phyloP scores from a whole-genome alignment of 2,888 invertebrate species.

The Caenorhabditis sp. region DNA sequence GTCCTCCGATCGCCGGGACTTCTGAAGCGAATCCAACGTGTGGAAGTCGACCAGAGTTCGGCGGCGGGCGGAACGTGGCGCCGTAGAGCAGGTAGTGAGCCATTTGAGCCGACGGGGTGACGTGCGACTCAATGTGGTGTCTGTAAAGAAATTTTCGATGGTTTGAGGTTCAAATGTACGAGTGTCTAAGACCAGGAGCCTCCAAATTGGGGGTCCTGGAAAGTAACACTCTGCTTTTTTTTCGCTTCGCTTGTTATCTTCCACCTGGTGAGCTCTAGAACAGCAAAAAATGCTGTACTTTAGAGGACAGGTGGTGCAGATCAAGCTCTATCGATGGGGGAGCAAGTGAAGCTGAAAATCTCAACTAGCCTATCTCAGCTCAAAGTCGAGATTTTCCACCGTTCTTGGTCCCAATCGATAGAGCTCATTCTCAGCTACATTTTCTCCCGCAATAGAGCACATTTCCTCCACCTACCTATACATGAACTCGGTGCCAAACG shows the following conservation, averaged over 20 bases:
- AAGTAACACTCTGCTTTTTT: constrained; percentile 59
- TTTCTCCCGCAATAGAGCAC: too few relatives aligned
- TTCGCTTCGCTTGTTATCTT: constrained; percentile 54
- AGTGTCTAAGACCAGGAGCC: constrained; percentile 50
- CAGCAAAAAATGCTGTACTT: too few relatives aligned
- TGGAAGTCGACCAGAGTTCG: constrained; percentile 25
- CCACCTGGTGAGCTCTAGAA: constrained; percentile 16
- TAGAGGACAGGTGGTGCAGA: too few relatives aligned
- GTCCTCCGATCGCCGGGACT: constrained; percentile 45
- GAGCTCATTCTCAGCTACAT: too few relatives aligned
- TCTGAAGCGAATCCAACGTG: constrained; percentile 48
- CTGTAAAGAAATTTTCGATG: constrained; percentile 12
- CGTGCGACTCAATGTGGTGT: constrained; percentile 30
- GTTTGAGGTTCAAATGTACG: constrained; percentile 7
- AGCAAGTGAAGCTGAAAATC: too few relatives aligned
- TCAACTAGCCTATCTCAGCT: too few relatives aligned
- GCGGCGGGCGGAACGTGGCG: constrained; percentile 62
- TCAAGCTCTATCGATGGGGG: too few relatives aligned
- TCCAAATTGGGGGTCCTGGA: constrained; percentile 23
- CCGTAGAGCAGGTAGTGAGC: constrained; percentile 48
- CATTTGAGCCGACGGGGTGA: constrained; percentile 31
- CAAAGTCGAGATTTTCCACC: too few relatives aligned
- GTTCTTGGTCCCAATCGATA: too few relatives aligned
- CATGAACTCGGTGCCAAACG: constrained; percentile 48
- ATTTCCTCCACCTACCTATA: constrained; percentile 16